phyloP scores from a whole-genome alignment of 2,888 invertebrate species.

The Standfussiana lucernea region DNA sequence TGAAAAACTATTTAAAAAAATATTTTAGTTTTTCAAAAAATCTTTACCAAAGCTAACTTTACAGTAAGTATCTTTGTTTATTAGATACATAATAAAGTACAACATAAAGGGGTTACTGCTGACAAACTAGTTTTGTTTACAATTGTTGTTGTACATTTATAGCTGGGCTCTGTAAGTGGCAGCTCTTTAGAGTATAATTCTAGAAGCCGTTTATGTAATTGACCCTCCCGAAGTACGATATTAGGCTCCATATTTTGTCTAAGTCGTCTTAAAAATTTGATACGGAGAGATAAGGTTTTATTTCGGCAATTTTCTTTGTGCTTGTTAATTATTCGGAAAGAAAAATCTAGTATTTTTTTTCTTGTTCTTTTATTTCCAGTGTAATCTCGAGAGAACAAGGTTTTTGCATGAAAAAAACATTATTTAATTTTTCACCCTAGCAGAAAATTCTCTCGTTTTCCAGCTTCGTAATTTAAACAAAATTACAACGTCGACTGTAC shows the following conservation, averaged over 20 bases:
- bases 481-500: slow-evolving; percentile 38
- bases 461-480: neutral
- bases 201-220: slow-evolving; percentile 66
- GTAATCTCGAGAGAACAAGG: slow-evolving; percentile 1
- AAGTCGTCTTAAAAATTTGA: slow-evolving; percentile 52
- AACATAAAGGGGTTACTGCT: slow-evolving; percentile 58
- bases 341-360: slow-evolving; percentile 13
- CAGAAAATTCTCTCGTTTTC: neutral
- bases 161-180: slow-evolving; percentile 65
- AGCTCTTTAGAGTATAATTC: slow-evolving; percentile 70
- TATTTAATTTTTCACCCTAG: slow-evolving; percentile 21
- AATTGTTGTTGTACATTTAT: slow-evolving; percentile 71
- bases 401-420: slow-evolving; percentile 16
- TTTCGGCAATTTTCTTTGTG: slow-evolving; percentile 38
- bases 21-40: neutral
- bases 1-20: too few species aligned
- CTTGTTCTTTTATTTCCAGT: slow-evolving; percentile 40
- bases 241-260: slow-evolving; percentile 55
- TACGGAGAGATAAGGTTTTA: slow-evolving; percentile 50
- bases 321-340: slow-evolving; percentile 42
- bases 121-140: slow-evolving; percentile 69
- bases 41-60: neutral
- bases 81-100: slow-evolving; percentile 54
- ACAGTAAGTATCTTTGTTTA: slow-evolving; percentile 50
- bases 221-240: slow-evolving; percentile 58